These are phyloP conservation scores for Gryllus bimaculatus DNA, from an alignment of 1,140 invertebrate species.

Conservation along the genomic window DNA sequence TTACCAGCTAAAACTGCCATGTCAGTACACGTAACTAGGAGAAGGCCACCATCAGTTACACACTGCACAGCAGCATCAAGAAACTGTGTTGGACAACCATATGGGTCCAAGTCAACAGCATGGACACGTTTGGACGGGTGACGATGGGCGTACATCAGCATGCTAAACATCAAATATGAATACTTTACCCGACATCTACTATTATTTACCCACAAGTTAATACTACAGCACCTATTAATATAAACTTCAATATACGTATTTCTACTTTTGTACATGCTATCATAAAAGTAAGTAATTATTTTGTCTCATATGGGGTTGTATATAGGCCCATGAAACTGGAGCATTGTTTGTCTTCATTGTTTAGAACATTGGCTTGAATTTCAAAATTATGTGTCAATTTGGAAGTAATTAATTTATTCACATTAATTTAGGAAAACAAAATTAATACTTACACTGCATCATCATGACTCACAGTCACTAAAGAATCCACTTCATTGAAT, in stretches of 20 bases:
- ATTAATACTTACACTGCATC: conserved; percentile 65
- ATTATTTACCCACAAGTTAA: no score
- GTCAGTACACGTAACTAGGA: conserved; percentile 96
- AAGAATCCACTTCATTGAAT: conserved; percentile 64
- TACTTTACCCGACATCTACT: no score
- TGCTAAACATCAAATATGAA: conserved; percentile 38
- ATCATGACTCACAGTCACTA: conserved; percentile 61
- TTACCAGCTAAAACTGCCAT: conserved; percentile 96
- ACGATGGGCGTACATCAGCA: conserved; percentile 74
- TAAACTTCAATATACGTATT: no score
- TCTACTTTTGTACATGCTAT: no score
- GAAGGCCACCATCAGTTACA: conserved; percentile 62
- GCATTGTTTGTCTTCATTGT: no score
- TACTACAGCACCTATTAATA: no score
- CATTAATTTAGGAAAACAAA: no score
- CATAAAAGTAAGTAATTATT: no score
- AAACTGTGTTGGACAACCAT: conserved; percentile 89
- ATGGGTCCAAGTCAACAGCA: conserved; percentile 93
- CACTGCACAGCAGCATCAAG: conserved; percentile 85
- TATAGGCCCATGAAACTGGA: no score
- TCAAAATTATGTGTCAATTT: background rate
- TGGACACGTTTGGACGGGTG: conserved; percentile 61
- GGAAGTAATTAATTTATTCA: no score
- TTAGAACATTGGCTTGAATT: background rate
- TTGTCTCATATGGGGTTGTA: no score